Evolutionary conservation across 1,140 invertebrate genomes (phyloP).

Genomic region (Magallana gigas): DNA sequence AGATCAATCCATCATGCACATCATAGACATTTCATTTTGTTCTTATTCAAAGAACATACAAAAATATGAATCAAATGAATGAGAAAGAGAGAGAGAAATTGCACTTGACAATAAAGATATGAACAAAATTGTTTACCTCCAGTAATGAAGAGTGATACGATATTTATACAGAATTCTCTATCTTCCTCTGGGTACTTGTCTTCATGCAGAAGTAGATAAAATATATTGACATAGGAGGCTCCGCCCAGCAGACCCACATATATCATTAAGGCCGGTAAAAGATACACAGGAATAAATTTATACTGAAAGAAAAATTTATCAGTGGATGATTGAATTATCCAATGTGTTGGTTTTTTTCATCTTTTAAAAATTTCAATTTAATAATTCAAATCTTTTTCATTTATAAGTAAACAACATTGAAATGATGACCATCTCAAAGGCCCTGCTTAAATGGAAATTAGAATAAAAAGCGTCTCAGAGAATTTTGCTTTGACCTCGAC

Average conservation of each 20-base stretch:
- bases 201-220: slow-evolving; percentile 70
- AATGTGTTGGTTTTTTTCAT: neutral
- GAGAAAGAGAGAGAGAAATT: neutral
- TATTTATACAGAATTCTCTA: slow-evolving; percentile 73
- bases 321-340: too few relatives aligned
- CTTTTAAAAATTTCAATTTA: neutral
- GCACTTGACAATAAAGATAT: neutral
- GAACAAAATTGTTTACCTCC: slow-evolving; percentile 57
- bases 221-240: slow-evolving; percentile 76
- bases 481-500: too few relatives aligned
- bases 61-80: neutral
- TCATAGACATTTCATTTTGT: too few relatives aligned
- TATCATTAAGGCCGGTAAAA: slow-evolving; percentile 71
- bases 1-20: too few relatives aligned
- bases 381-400: too few relatives aligned
- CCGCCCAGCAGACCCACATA: slow-evolving; percentile 73
- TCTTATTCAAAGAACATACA: neutral
- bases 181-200: slow-evolving; percentile 65
- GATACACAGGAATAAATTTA: slow-evolving; percentile 70
- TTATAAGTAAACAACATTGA: too few relatives aligned
- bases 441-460: too few relatives aligned
- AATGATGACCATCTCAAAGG: too few relatives aligned
- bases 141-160: slow-evolving; percentile 72
- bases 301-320: slow-evolving; percentile 59
- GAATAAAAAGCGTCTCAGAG: too few relatives aligned